Base-by-base conservation (phyloP, 2,113 vertebrate species). In the Anolis sagrei region DNA sequence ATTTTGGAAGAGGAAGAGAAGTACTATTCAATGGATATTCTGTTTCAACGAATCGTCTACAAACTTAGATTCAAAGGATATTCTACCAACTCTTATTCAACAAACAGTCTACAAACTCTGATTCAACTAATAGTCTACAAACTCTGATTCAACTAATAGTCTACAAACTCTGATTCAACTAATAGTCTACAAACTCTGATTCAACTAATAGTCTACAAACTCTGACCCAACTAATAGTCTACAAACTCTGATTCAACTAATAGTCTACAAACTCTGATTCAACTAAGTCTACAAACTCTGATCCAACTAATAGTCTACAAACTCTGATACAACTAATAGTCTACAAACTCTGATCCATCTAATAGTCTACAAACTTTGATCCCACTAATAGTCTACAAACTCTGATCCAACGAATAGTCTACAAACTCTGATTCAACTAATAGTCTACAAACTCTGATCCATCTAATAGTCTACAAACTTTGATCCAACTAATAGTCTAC, bases 181-280 rank as follows among this genome's bases (percentile, higher is more conserved):
- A 32, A 61, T 23, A 51, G n/a, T 58, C 36, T 8, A 54, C 19
- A 8, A 62, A 74, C 76, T 88, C 87, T 87, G 82, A 89, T 82
- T 94, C 93, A 94, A 92, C 84, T 90, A 32, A 61, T 23, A 51
- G 23, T 58, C 29, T 8, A 54, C 19, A 5, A 62, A 74, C 76
- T 88, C 2, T 44, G 39, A 44, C 5, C 5, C 39, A 44, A 44
- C 39, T 4, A 5, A 4, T 44, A 4, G 39, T 44, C 39, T 44
- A 44, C 39, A 44, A 44, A 44, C 88, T 76, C 86, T 86, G 82
- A 89, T 82, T 94, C 93, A 94, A 91, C 84, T 90, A 32, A 61
- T 23, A 49, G 23, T 39, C 36, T 8, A 54, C 19, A 8, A 62
- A 74, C 76, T 87, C 93, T 44, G 39, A 44, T 44, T 44, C 39